phyloP scores from a whole-genome alignment of 1,140 invertebrate genomes.

The Drosophila truncata region DNA sequence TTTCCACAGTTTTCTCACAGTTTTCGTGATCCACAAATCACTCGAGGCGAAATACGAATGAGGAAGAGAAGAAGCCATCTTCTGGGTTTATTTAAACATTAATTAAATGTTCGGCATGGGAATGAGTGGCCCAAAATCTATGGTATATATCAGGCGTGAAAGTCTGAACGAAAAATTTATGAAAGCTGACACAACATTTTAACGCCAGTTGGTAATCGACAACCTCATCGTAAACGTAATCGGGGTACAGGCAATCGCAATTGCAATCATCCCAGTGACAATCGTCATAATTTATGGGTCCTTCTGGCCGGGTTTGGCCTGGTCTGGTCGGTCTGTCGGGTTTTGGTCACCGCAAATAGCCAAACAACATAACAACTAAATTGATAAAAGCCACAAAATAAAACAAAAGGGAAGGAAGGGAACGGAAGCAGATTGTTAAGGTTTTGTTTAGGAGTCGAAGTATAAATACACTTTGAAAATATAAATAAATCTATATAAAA shows the following conservation, averaged over 20 bases:
- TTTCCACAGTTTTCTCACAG: conserved; percentile 66
- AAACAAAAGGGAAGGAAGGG: conserved; percentile 22
- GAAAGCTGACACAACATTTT: conserved; percentile 58
- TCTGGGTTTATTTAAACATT: conserved; percentile 61
- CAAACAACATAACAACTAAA: conserved; percentile 66
- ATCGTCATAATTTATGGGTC: conserved; percentile 76
- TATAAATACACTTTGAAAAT: conserved; percentile 3
- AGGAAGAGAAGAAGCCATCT: conserved; percentile 38
- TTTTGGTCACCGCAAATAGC: conserved; percentile 48
- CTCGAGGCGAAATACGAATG: conserved; percentile 48
- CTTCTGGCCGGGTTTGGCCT: conserved; percentile 24
- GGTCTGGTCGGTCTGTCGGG: conserved; percentile 13
- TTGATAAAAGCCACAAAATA: conserved; percentile 76
- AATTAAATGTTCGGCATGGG: conserved; percentile 62
- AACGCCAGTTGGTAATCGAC: conserved; percentile 66
- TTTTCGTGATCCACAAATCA: conserved; percentile 48
- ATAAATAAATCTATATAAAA: background rate
- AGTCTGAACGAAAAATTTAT: conserved; percentile 59
- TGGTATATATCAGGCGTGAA: conserved; percentile 37
- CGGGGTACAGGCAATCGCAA: conserved; percentile 33
- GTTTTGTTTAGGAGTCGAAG: background rate
- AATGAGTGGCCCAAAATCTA: conserved; percentile 40
- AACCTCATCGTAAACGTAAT: conserved; percentile 39
- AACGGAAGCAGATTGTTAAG: conserved; percentile 28
- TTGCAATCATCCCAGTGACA: conserved; percentile 54